Conservation (phyloP, 2,113 vertebrate genomes). For the Panthera tigris region DNA sequence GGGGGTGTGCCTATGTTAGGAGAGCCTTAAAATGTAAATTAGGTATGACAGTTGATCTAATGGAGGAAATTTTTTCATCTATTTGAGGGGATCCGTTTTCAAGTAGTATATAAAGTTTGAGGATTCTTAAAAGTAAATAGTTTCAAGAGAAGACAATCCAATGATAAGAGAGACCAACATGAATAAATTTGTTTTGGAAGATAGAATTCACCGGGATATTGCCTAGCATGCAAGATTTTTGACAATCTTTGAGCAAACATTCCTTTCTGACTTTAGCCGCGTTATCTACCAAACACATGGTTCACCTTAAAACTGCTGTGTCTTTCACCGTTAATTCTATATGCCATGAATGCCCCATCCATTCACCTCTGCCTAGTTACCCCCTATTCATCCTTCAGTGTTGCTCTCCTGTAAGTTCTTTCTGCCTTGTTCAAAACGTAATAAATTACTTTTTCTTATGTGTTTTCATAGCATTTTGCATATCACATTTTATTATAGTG, state of each 20-base stretch:
- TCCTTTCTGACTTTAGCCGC: fast-evolving
- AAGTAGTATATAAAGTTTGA: neutral
- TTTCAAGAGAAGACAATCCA: neutral
- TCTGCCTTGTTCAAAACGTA: neutral
- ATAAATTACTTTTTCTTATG: neutral
- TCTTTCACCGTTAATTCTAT: neutral
- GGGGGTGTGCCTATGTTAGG: neutral
- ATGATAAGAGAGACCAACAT: neutral
- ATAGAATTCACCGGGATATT: neutral
- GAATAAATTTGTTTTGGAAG: neutral
- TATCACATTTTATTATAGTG: neutral
- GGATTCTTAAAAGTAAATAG: neutral
- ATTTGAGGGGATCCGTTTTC: neutral
- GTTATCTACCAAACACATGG: neutral
- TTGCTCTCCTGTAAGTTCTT: neutral
- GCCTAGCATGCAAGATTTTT: neutral
- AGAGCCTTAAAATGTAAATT: neutral
- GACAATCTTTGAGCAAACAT: neutral
- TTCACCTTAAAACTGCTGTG: neutral
- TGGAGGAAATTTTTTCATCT: neutral
- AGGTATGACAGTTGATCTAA: neutral
- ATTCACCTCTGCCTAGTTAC: fast-evolving
- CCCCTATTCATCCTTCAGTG: neutral
- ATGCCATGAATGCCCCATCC: neutral
- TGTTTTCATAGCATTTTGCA: neutral